phyloP scores from a whole-genome alignment of 2,113 vertebrate species.

The Menidia beryllina region DNA sequence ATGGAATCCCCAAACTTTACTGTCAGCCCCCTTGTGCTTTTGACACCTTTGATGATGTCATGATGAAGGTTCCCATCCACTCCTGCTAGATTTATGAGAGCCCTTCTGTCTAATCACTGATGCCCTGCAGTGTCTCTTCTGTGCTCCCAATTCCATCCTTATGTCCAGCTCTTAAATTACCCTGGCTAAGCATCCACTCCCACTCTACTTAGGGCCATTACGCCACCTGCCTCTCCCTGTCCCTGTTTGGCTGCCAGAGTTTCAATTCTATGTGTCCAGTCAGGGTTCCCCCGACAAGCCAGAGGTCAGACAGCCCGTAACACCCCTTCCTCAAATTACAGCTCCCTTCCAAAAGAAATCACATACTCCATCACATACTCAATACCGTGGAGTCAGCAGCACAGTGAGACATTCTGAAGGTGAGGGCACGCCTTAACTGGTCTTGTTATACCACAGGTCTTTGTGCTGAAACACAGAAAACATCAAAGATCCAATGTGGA shows the following conservation, averaged over 20 bases:
- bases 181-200: slow-evolving; percentile 72
- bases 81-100: slow-evolving; percentile 69
- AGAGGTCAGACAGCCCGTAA: slow-evolving; percentile 59
- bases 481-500: slow-evolving; percentile 21
- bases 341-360: slow-evolving; percentile 48
- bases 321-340: slow-evolving; percentile 75
- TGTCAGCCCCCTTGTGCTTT: slow-evolving; percentile 47
- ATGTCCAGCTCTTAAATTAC: slow-evolving; percentile 81
- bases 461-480: slow-evolving; percentile 15
- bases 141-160: slow-evolving; percentile 76
- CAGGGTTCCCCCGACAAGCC: slow-evolving; percentile 51
- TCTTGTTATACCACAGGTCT: slow-evolving; percentile 30
- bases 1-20: slow-evolving; percentile 44
- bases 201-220: slow-evolving; percentile 70
- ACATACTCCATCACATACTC: slow-evolving; percentile 51
- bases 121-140: slow-evolving; percentile 72
- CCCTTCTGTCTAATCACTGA: slow-evolving; percentile 80
- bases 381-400: slow-evolving; percentile 41
- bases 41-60: slow-evolving; percentile 56
- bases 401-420: slow-evolving; percentile 39
- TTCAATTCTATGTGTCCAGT: slow-evolving; percentile 45
- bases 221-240: slow-evolving; percentile 39
- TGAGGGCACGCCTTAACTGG: slow-evolving; percentile 33
- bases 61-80: slow-evolving; percentile 10
- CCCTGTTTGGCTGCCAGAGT: slow-evolving; percentile 52